Base-by-base conservation (phyloP, 1,140 invertebrate genomes). In the Paralvinella palmiformis region DNA sequence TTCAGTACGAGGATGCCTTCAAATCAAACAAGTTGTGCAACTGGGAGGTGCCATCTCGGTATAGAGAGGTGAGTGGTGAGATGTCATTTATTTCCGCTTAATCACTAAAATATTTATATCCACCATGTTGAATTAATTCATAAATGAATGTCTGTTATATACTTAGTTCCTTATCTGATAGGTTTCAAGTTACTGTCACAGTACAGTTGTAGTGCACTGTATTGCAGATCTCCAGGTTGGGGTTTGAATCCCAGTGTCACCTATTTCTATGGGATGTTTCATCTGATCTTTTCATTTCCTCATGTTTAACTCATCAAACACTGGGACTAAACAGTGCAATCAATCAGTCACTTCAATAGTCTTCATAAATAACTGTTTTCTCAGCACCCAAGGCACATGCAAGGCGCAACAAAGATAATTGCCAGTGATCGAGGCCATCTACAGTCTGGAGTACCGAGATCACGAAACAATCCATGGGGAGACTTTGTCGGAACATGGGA, bases 401-500 rank as follows among this genome's bases (percentile, higher is more conserved):
- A 27, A 7, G 55, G 55, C 10, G 22, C 22, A 10, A 57, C 55
- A n/a, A 20, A 72, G 44, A 72, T 80, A 48, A 71, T 74, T 36
- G 72, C 78, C 6, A 73, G 67, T 68, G 71, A 78, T 53, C 67
- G 71, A 37, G 79, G 79, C 24, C 77, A 80, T 63, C 65, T 81
- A 10, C 55, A 75, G 17, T 61, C 69, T 33, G 73, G 72, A 44
- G 72, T 79, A 5, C 71, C 69, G 45, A 72, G 73, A 62, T 72
- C 69, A 27, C 67, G 73, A 41, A 62, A 71, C 27, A 78, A 76
- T 37, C 78, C 79, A 57, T 81, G 77, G 77, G 78, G 78, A 17
- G 72, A 70, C 29, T 80, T 74, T 72, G 73, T 80, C 29, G 78
- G 77, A 27, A 80, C 79, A 27, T 81, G 76, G 76, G 79, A 81